Evolutionary conservation across 2,113 vertebrate species (phyloP).

Genomic region (Perca flavescens): DNA sequence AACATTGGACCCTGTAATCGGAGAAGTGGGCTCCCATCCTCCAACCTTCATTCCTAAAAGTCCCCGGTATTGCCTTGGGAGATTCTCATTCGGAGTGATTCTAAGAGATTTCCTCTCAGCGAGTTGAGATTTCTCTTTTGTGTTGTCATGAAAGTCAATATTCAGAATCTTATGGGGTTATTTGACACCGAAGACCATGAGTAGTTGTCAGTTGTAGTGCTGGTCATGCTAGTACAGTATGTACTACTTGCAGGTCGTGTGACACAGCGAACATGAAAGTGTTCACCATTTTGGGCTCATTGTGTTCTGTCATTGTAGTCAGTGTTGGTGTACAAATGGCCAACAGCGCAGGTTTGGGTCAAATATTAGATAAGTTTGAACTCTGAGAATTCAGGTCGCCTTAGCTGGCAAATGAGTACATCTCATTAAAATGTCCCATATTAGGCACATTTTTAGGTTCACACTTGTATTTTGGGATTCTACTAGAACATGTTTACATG

Average conservation of each 20-base stretch:
- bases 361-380: no score
- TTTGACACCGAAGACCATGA: not conserved
- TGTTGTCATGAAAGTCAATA: not conserved
- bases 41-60: not conserved
- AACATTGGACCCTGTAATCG: not conserved
- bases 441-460: no score
- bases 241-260: not conserved
- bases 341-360: no score
- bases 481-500: no score
- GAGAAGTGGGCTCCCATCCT: not conserved
- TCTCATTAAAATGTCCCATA: no score
- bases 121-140: not conserved
- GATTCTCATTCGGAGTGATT: not conserved
- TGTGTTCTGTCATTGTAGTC: not conserved
- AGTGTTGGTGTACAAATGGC: no score
- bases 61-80: not conserved
- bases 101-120: no score
- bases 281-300: not conserved
- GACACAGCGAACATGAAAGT: not conserved
- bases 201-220: not conserved
- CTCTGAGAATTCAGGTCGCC: no score
- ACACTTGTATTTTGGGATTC: no score
- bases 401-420: no score
- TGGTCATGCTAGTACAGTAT: not conserved
- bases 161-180: not conserved